Percentiles rank a stretch among this genome's conserved stretches.
Conservation (phyloP, 1,140 invertebrate genomes). For the Bombyx mori region DNA sequence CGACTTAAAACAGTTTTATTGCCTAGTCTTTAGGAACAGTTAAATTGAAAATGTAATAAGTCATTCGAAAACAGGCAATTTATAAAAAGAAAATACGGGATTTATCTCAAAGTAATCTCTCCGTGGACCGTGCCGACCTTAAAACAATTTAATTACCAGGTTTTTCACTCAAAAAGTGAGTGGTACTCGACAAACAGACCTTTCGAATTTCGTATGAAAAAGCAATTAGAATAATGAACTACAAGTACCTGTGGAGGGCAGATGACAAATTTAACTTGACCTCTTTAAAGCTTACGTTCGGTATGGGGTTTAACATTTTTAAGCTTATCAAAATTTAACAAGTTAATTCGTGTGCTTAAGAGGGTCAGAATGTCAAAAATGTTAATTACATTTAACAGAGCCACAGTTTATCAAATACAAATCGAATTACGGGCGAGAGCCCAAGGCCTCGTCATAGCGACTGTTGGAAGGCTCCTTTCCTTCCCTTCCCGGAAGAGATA, state of each 20-base stretch:
- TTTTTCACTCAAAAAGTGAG: conserved; percentile 43
- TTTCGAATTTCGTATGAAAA: conserved; percentile 53
- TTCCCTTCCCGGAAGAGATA: too few species aligned
- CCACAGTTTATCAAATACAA: too few species aligned
- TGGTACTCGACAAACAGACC: conserved; percentile 48
- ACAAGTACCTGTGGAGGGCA: conserved; percentile 27
- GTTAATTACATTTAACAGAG: too few species aligned
- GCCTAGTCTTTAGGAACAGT: conserved; percentile 36
- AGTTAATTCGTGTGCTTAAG: too few species aligned
- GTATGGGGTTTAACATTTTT: too few species aligned
- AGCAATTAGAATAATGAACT: conserved; percentile 68
- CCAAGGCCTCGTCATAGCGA: too few species aligned
- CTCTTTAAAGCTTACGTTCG: too few species aligned
- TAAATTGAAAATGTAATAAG: background rate
- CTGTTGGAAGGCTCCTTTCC: too few species aligned
- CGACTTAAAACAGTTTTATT: conserved; percentile 55
- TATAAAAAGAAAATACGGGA: conserved; percentile 9
- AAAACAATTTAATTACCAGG: conserved; percentile 62
- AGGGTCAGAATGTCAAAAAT: too few species aligned
- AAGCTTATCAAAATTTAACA: too few species aligned
- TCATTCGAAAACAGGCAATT: conserved; percentile 1
- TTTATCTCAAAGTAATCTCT: conserved; percentile 53
- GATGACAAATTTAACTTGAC: too few species aligned
- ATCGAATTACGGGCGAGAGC: too few species aligned
- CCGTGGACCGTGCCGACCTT: conserved; percentile 37